Base-by-base conservation (phyloP, 2,797 vertebrate species). In the Oceanodroma leucorhoa region DNA sequence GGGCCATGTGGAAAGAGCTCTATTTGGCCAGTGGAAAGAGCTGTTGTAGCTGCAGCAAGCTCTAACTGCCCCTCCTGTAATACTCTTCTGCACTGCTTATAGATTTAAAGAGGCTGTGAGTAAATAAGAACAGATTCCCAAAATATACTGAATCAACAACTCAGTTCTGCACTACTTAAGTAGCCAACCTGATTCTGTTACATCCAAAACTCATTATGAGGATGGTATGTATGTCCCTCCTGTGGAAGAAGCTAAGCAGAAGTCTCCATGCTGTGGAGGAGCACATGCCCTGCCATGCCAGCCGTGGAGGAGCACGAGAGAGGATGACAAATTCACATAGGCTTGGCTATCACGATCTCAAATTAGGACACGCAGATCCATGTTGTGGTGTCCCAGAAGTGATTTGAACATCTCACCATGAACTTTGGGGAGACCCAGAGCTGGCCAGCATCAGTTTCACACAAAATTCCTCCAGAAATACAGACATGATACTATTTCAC, bases 391-490 rank as follows among this genome's bases (percentile, higher is more conserved):
- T 45, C 19, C 43, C 65, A 53, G 19, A 53, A 80, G 30, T 16
- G 18, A 57, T 36, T 24, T 50, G 64, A 92, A 78, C 76, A 78
- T 66, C 32, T 83, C 67, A 36, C 13, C 8, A 2, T 1, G 7
- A 61, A 43, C 50, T 89, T 24, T 71, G 45, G 24, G 41, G 38
- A 72, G 43, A 81, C 7, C 2, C 17, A 13, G 30, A 79, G 34
- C 32, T 62, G 46, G 32, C 50, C 24, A 16, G 13, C 34, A 61
- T 21, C 41, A 54, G 34, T 58, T 38, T 9, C 36, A 24, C 19
- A 24, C 14, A 54, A 53, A 92, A 82, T 32, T 82, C 81, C 67
- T 65, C 46, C 50, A 58, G 57, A 71, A 91, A 90, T 21, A 43
- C 40, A 41, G 8, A 21, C 8, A 40, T 6, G 11, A 40, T 27